A percentile compares a stretch with the other conserved stretches of the same genome.
Evolutionary conservation across 2,113 vertebrate species (phyloP).

Genomic region (Struthio camelus): DNA sequence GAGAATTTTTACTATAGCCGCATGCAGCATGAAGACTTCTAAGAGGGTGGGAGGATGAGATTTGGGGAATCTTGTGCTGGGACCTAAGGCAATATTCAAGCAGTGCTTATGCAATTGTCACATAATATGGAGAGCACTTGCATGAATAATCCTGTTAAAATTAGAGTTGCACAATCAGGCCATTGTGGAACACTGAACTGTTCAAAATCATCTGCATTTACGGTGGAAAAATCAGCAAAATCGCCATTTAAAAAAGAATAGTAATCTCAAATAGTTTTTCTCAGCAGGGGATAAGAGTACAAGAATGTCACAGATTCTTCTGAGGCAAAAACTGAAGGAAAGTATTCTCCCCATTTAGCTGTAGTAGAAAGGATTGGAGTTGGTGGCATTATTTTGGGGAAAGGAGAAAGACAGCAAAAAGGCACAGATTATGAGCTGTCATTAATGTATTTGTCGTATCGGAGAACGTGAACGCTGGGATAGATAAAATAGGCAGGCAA

Average conservation of each 20-base stretch:
- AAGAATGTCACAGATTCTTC: not conserved
- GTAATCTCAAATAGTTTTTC: not conserved
- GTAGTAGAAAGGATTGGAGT: not conserved
- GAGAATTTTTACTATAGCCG: not conserved
- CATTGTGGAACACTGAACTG: not conserved
- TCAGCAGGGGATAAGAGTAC: not conserved
- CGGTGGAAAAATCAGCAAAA: constrained; percentile 2
- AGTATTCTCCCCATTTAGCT: not conserved
- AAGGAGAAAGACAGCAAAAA: not conserved
- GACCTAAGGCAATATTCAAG: constrained; percentile 13
- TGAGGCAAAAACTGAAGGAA: not conserved
- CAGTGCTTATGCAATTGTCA: constrained; percentile 44
- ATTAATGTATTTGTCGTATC: not conserved
- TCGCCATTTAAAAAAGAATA: not conserved
- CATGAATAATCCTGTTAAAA: constrained; percentile 45
- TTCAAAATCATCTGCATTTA: constrained; percentile 7
- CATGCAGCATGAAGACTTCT: not conserved
- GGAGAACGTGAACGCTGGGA: not conserved
- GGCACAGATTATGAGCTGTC: not conserved
- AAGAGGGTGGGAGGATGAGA: not conserved
- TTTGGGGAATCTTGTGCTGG: constrained; percentile 21
- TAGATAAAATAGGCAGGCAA: not conserved
- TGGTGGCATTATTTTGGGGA: not conserved
- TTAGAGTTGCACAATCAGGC: constrained; percentile 11
- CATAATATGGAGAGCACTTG: not conserved